A percentile compares a stretch with the other conserved stretches of the same genome.
Evolutionary conservation across 2,888 invertebrate species (phyloP).

Genomic region (Branchellion lobata): DNA sequence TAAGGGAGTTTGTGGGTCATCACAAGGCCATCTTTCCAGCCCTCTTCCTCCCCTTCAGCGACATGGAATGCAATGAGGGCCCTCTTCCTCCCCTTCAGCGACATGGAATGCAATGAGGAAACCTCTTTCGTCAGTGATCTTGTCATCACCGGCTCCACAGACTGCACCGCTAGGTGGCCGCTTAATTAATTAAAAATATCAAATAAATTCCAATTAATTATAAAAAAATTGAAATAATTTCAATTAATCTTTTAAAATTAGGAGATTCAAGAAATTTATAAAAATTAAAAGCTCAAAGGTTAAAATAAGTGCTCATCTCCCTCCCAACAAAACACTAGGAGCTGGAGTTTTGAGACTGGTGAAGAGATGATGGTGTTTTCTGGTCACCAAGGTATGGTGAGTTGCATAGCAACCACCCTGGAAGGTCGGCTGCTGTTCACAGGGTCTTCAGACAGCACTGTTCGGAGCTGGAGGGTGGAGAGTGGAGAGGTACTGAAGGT

Average conservation of each 20-base stretch:
- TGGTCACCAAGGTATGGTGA: conserved; percentile 64
- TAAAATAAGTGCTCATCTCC: no score
- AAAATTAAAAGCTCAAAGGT: no score
- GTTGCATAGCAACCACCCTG: conserved; percentile 63
- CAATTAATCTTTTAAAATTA: no score
- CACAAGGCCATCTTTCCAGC: conserved; percentile 64
- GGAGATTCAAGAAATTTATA: no score
- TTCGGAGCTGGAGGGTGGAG: conserved; percentile 63
- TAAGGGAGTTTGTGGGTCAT: conserved; percentile 63
- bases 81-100: conserved; percentile 64
- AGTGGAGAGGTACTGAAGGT: conserved; percentile 62
- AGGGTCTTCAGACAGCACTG: conserved; percentile 63
- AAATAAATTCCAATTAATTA: no score
- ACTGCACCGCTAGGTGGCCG: conserved; percentile 59
- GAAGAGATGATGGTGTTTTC: conserved; percentile 59
- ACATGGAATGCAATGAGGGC: conserved; percentile 64
- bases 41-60: conserved; percentile 64
- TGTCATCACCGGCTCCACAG: conserved; percentile 55
- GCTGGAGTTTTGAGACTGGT: conserved; percentile 63
- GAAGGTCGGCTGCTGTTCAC: conserved; percentile 62
- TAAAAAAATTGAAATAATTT: no score
- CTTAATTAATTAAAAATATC: not conserved
- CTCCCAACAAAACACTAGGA: no score
- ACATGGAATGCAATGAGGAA: conserved; percentile 64
- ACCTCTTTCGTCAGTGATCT: conserved; percentile 56